Evolutionary conservation across 2,113 vertebrate genomes (phyloP).

Genomic region (Gulo gulo): DNA sequence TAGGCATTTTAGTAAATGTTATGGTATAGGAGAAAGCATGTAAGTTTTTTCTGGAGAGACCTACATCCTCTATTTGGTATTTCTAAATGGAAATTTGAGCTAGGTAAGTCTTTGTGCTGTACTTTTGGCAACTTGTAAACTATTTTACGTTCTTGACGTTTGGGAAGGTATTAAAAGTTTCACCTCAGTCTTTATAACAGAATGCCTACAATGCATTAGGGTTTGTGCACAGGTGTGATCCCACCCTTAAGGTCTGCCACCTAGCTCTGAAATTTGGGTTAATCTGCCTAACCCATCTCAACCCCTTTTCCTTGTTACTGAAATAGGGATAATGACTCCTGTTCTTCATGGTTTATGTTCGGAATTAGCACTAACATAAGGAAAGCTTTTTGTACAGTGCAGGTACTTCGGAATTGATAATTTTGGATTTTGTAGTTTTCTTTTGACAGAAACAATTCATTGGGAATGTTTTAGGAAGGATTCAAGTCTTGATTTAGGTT

Average conservation of each 20-base stretch:
- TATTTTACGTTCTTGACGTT: background rate
- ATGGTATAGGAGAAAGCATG: background rate
- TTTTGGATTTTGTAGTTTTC: background rate
- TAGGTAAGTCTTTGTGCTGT: background rate
- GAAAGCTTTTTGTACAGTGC: background rate
- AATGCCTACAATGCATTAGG: background rate
- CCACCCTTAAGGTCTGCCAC: background rate
- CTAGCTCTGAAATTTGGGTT: background rate
- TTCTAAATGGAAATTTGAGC: background rate
- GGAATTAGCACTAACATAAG: background rate
- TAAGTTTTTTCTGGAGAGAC: background rate
- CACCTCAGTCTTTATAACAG: background rate
- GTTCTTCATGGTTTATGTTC: background rate
- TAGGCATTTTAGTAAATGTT: background rate
- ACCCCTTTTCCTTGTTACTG: background rate
- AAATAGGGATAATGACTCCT: background rate
- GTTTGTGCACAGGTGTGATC: background rate
- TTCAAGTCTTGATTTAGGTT: background rate
- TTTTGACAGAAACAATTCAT: constrained; percentile 20
- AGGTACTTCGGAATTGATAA: background rate
- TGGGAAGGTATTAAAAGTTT: background rate
- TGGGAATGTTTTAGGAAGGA: background rate
- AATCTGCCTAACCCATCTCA: background rate
- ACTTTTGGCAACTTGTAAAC: background rate
- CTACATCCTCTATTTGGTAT: background rate